These are phyloP conservation scores for Labrus mixtus DNA, from an alignment of 2,113 vertebrate species.

Conservation along the genomic window DNA sequence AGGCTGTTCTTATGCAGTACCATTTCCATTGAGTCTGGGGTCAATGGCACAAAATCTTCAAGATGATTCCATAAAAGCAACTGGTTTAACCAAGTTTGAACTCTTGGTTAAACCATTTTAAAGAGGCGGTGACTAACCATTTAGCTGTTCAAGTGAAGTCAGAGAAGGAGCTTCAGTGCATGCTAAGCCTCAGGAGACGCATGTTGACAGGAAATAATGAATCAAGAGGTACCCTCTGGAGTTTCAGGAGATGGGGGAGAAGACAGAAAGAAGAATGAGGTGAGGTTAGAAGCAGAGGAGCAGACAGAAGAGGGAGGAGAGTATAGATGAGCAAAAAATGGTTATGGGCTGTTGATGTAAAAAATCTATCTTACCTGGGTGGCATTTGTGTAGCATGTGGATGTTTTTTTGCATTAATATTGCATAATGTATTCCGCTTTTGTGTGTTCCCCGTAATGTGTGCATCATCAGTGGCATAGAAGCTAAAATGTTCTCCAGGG, in stretches of 20 bases:
- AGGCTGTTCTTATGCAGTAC: neutral
- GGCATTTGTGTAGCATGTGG: conserved; percentile 12
- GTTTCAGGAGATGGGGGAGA: conserved; percentile 46
- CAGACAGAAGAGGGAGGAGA: conserved; percentile 8
- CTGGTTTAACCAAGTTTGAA: neutral
- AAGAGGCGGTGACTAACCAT: conserved; percentile 11
- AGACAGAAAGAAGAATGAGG: conserved; percentile 49
- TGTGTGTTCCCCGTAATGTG: neutral
- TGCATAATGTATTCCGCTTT: neutral
- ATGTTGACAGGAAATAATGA: conserved; percentile 69
- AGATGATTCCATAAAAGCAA: too few relatives aligned
- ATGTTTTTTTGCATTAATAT: conserved; percentile 5
- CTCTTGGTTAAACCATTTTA: conserved; percentile 12
- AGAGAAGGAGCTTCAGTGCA: conserved; percentile 42
- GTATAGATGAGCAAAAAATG: conserved; percentile 18
- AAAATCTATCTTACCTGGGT: conserved; percentile 45
- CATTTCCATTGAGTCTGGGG: neutral
- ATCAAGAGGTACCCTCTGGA: conserved; percentile 62
- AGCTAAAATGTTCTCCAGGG: neutral
- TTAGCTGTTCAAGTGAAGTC: conserved; percentile 57
- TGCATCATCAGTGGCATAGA: conserved; percentile 3
- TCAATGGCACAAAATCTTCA: neutral
- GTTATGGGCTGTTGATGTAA: conserved; percentile 24
- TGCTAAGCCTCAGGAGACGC: conserved; percentile 56
- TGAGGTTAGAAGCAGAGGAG: conserved; percentile 39